These are phyloP conservation scores for Mythimna albipuncta DNA, from an alignment of 2,888 invertebrate genomes.

Conservation along the genomic window DNA sequence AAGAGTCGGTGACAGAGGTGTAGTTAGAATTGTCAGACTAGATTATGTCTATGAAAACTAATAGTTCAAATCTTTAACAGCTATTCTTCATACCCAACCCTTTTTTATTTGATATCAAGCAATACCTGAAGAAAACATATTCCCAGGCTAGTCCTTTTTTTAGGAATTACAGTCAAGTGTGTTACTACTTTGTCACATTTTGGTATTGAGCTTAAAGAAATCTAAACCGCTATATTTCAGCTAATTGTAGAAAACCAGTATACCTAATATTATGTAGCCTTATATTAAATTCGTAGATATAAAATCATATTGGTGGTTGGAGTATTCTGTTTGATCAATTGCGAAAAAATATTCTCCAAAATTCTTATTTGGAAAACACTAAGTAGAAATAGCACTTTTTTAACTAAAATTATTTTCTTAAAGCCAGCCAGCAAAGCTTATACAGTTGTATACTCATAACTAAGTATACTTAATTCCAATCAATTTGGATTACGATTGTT, in stretches of 20 bases:
- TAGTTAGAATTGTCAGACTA: not conserved
- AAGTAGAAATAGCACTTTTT: not conserved
- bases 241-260: constrained; percentile 39
- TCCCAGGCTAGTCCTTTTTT: too few relatives aligned
- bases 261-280: constrained; percentile 33
- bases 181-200: constrained; percentile 36
- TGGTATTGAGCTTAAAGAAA: constrained; percentile 53
- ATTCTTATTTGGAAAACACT: constrained; percentile 1
- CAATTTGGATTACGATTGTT: not conserved
- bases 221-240: constrained; percentile 29
- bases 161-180: constrained; percentile 16
- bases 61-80: not conserved
- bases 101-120: not conserved
- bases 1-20: not conserved
- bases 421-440: constrained; percentile 1
- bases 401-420: not conserved
- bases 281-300: constrained; percentile 44
- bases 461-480: not conserved
- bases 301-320: constrained; percentile 7
- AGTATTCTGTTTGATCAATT: constrained; percentile 19
- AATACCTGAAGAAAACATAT: too few relatives aligned
- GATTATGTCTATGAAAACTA: not conserved
- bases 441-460: not conserved
- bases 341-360: not conserved
- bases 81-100: not conserved